These are phyloP conservation scores for Sycophila sp. DNA, from an alignment of 1,140 invertebrate genomes.

Conservation along the genomic window DNA sequence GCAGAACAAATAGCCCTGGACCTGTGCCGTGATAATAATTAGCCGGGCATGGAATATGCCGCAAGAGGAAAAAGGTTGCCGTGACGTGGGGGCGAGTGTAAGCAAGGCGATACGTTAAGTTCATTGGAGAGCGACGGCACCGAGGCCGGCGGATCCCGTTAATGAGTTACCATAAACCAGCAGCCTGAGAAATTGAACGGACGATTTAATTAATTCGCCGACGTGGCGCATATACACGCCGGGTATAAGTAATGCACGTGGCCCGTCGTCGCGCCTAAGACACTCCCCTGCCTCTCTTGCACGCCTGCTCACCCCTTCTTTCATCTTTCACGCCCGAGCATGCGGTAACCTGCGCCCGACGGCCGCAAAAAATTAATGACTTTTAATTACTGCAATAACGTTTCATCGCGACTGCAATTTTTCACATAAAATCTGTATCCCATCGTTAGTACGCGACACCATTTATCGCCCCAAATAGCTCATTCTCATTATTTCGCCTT, in stretches of 20 bases:
- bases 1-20: neutral
- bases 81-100: no score
- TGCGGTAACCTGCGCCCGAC: no score
- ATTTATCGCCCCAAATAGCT: no score
- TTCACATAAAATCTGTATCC: no score
- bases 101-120: neutral
- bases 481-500: no score
- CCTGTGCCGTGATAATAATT: neutral
- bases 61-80: neutral
- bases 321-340: no score
- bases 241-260: neutral
- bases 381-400: no score
- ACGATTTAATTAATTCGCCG: conserved; percentile 19
- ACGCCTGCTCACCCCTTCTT: neutral
- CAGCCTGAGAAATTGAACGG: conserved; percentile 3
- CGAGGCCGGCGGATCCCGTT: neutral
- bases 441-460: no score
- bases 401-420: no score
- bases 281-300: neutral
- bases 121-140: neutral
- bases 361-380: no score
- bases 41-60: neutral
- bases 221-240: neutral
- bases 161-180: neutral
- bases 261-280: neutral